Evolutionary conservation across 2,113 vertebrate species (phyloP).

Genomic region (Phylloscopus trochiloides): DNA sequence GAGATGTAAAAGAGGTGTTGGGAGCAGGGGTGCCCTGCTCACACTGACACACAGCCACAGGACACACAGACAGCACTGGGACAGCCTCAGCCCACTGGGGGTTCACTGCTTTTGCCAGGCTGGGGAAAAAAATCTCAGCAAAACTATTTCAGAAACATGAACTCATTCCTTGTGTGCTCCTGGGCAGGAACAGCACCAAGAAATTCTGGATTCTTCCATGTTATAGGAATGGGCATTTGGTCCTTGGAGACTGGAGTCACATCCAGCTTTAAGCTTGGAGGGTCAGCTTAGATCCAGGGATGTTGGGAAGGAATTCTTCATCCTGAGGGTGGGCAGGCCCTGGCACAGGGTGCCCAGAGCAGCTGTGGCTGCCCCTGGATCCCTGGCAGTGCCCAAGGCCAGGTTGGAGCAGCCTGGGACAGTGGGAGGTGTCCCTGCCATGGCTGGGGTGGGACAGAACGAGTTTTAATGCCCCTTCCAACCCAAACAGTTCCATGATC

Average conservation of each 20-base stretch:
- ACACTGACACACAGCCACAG: conserved; percentile 31
- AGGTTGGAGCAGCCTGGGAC: neutral
- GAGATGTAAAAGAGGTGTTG: conserved; percentile 30
- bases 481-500: neutral
- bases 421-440: neutral
- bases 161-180: neutral
- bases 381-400: neutral
- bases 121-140: neutral
- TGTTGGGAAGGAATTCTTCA: accelerated
- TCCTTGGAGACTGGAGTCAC: neutral
- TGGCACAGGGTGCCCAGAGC: neutral
- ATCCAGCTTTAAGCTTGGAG: neutral
- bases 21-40: conserved; percentile 11
- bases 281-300: neutral
- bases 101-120: neutral
- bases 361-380: neutral
- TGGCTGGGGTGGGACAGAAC: neutral
- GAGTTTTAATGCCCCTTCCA: neutral
- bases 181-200: neutral
- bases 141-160: neutral
- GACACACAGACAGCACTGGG: neutral
- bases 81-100: neutral
- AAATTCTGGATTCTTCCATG: neutral
- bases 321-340: neutral
- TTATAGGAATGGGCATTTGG: neutral